A percentile compares a stretch with the other conserved stretches of the same genome.
phyloP scores from a whole-genome alignment of 1,140 invertebrate genomes.

The Diorhabda elongata region DNA sequence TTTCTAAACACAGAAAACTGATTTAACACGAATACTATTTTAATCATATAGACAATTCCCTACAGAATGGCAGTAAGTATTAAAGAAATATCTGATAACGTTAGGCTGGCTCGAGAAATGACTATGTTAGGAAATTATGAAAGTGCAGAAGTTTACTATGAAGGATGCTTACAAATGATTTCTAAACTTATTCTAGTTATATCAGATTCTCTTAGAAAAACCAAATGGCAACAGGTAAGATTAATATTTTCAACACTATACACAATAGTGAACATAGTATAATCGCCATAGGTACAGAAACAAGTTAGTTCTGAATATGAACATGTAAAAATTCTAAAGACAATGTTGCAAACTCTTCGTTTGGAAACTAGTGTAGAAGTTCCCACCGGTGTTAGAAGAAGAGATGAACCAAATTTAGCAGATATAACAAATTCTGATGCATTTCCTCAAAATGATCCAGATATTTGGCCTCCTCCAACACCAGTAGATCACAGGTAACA shows the following conservation, averaged over 20 bases:
- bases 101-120: conserved; percentile 90
- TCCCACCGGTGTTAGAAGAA: conserved; percentile 38
- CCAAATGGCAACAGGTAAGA: conserved; percentile 73
- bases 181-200: conserved; percentile 78
- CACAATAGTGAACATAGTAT: conserved; percentile 54
- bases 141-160: conserved; percentile 89
- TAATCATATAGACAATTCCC: not conserved
- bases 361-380: conserved; percentile 39
- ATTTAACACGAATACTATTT: not conserved
- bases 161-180: conserved; percentile 88
- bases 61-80: conserved; percentile 74
- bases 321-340: conserved; percentile 78
- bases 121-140: conserved; percentile 94
- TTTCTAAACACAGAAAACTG: too few species aligned
- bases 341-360: conserved; percentile 53
- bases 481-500: conserved; percentile 64
- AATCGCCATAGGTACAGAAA: conserved; percentile 70
- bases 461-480: conserved; percentile 87
- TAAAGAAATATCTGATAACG: conserved; percentile 87
- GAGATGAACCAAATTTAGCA: conserved; percentile 38
- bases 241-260: not conserved
- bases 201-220: conserved; percentile 73
- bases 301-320: conserved; percentile 88
- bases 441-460: conserved; percentile 76
- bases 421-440: conserved; percentile 47